phyloP scores from a whole-genome alignment of 2,113 vertebrate genomes.

The Oxygymnocypris stewartii region DNA sequence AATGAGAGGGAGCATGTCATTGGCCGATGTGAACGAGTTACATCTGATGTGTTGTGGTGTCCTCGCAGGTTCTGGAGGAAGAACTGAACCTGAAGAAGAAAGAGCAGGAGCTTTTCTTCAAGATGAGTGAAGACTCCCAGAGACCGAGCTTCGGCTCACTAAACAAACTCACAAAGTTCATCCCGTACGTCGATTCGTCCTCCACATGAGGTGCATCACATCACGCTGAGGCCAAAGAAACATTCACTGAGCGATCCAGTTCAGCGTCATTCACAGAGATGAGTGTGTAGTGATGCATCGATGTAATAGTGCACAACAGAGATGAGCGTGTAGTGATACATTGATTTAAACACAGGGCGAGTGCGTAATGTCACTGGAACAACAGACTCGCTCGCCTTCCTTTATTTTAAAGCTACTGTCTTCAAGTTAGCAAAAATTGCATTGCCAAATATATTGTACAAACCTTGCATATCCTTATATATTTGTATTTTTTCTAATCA shows the following conservation, averaged over 20 bases:
- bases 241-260: neutral
- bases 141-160: slow-evolving; percentile 75
- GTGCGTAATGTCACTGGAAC: neutral
- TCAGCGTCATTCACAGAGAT: neutral
- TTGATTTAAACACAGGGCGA: neutral
- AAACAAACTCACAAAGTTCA: slow-evolving; percentile 83
- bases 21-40: too few relatives aligned
- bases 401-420: neutral
- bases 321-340: too few relatives aligned
- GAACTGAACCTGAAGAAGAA: slow-evolving; percentile 85
- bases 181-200: slow-evolving; percentile 80
- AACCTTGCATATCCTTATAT: neutral
- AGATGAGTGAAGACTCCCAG: slow-evolving; percentile 73
- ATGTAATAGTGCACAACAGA: too few relatives aligned
- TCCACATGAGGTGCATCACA: slow-evolving; percentile 47
- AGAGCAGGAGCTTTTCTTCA: slow-evolving; percentile 94
- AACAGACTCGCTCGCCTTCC: neutral
- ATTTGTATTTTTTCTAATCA: slow-evolving; percentile 24
- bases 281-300: too few relatives aligned
- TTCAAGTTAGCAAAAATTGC: neutral
- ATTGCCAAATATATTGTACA: slow-evolving; percentile 44
- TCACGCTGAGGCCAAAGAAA: neutral
- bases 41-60: neutral
- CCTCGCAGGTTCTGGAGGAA: slow-evolving; percentile 86
- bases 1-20: neutral